Percentiles rank a stretch among this genome's conserved stretches.
phyloP scores from a whole-genome alignment of 2,888 invertebrate genomes.

The Drosophila hamatofila region DNA sequence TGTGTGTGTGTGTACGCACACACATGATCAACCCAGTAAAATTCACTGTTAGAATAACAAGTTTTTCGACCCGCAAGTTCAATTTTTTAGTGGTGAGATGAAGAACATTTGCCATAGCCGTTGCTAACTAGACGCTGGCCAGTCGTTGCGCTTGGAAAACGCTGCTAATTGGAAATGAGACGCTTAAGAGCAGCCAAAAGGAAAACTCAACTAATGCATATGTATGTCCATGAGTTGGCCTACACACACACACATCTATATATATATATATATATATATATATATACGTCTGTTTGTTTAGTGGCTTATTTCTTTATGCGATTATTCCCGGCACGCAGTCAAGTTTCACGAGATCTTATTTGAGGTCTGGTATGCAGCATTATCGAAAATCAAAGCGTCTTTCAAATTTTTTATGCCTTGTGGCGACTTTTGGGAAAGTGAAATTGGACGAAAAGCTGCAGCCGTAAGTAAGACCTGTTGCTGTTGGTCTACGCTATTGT shows the following conservation, averaged over 20 bases:
- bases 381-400: slow-evolving; percentile 46
- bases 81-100: slow-evolving; percentile 60
- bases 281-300: not conserved
- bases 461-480: slow-evolving; percentile 25
- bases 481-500: slow-evolving; percentile 13
- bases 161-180: slow-evolving; percentile 65
- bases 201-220: slow-evolving; percentile 49
- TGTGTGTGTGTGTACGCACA: slow-evolving; percentile 5
- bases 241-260: not conserved
- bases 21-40: slow-evolving; percentile 27
- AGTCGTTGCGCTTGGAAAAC: slow-evolving; percentile 57
- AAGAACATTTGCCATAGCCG: slow-evolving; percentile 44
- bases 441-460: slow-evolving; percentile 21
- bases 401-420: slow-evolving; percentile 32
- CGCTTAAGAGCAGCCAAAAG: slow-evolving; percentile 40
- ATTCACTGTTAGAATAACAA: slow-evolving; percentile 70
- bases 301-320: slow-evolving; percentile 16
- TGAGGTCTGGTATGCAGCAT: slow-evolving; percentile 18
- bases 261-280: not conserved
- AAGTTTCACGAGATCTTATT: slow-evolving; percentile 13
- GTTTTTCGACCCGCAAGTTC: slow-evolving; percentile 63
- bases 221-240: slow-evolving; percentile 7
- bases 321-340: slow-evolving; percentile 14
- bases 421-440: slow-evolving; percentile 45
- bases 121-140: slow-evolving; percentile 40